Evolutionary conservation across 2,797 vertebrate species (phyloP).

Genomic region (Euphonia xanthogaster): DNA sequence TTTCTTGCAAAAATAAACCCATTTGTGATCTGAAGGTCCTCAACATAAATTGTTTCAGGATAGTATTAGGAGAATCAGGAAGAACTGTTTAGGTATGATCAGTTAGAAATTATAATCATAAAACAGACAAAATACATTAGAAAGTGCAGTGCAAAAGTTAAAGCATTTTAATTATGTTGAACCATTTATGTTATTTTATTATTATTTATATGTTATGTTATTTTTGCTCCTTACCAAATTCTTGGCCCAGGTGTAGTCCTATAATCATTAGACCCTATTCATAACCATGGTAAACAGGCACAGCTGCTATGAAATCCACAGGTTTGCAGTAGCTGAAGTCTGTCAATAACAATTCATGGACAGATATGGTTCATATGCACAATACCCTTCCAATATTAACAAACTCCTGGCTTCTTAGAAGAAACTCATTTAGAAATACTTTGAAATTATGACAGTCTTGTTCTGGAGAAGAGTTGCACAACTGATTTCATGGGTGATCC

Average conservation of each 20-base stretch:
- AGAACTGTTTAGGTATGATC: not conserved
- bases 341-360: not conserved
- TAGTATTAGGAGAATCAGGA: not conserved
- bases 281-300: not conserved
- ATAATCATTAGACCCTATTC: not conserved
- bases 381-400: not conserved
- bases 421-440: not conserved
- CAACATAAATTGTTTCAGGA: not conserved
- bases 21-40: not conserved
- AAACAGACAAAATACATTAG: not conserved
- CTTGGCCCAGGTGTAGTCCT: not conserved
- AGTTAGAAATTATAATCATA: not conserved
- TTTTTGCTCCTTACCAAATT: not conserved
- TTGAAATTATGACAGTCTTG: not conserved
- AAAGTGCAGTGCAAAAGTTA: not conserved
- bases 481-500: not conserved
- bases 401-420: not conserved
- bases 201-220: too few species aligned
- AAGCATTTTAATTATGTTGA: not conserved
- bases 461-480: not conserved
- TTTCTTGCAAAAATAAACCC: not conserved
- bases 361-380: not conserved
- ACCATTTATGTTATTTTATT: not conserved
- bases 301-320: not conserved
- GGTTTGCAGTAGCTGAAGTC: not conserved